Conservation (phyloP, 2,888 invertebrate species). For the Blastobasis adustella region DNA sequence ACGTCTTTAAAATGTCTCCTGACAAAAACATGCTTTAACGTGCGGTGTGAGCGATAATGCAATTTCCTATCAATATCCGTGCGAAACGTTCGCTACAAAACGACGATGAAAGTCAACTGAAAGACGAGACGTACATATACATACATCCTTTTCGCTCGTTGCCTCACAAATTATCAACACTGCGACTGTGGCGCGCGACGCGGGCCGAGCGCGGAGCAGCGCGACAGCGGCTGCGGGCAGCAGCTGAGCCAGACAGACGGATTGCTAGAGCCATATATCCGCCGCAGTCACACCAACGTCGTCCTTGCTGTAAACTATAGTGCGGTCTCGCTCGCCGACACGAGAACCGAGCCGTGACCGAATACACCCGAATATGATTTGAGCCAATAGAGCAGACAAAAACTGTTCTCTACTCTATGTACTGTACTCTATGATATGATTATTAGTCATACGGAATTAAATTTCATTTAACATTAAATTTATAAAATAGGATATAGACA, state of each 20-base stretch:
- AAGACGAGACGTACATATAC: constrained; percentile 73
- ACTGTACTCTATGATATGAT: neutral
- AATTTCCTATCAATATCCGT: constrained; percentile 67
- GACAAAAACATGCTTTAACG: constrained; percentile 47
- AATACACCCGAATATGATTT: constrained; percentile 45
- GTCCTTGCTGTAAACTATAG: constrained; percentile 34
- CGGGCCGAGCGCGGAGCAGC: constrained; percentile 23
- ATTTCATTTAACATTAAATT: too few species aligned
- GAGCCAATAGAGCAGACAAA: constrained; percentile 17
- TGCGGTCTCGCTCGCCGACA: constrained; percentile 56
- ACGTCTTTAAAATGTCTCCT: constrained; percentile 28
- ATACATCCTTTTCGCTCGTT: constrained; percentile 69
- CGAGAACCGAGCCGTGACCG: constrained; percentile 46
- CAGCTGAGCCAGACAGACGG: constrained; percentile 27
- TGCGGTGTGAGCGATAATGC: constrained; percentile 70
- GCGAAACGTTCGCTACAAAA: constrained; percentile 73
- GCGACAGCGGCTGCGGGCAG: constrained; percentile 26
- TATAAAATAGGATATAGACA: too few species aligned
- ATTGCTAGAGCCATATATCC: constrained; percentile 48
- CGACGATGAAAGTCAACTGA: constrained; percentile 75
- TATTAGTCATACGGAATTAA: neutral
- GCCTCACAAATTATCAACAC: constrained; percentile 68
- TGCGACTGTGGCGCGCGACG: constrained; percentile 26
- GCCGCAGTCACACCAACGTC: constrained; percentile 56
- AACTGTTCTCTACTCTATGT: neutral